phyloP scores from a whole-genome alignment of 2,888 invertebrate species.

The Drosophila paranaensis region DNA sequence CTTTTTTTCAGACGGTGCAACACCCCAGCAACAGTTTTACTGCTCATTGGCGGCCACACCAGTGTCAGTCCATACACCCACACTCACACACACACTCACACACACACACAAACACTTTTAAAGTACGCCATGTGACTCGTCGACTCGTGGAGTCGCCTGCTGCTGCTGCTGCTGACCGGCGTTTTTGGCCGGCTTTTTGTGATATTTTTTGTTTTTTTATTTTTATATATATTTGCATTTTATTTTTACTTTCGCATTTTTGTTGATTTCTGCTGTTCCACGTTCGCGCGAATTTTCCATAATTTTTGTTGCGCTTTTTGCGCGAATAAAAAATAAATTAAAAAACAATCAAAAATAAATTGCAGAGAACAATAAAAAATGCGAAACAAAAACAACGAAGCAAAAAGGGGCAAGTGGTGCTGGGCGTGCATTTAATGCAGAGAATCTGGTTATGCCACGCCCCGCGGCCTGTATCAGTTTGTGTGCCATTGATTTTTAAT shows the following conservation, averaged over 20 bases:
- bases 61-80: constrained; percentile 33
- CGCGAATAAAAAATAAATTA: constrained; percentile 78
- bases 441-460: constrained; percentile 67
- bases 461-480: constrained; percentile 68
- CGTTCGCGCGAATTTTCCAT: constrained; percentile 47
- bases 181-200: constrained; percentile 52
- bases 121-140: constrained; percentile 43
- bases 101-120: constrained; percentile 39
- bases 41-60: constrained; percentile 69
- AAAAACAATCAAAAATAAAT: constrained; percentile 79
- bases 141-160: constrained; percentile 43
- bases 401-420: constrained; percentile 28
- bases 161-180: constrained; percentile 64
- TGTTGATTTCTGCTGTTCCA: constrained; percentile 61
- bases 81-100: not conserved
- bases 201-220: constrained; percentile 10
- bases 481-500: constrained; percentile 84
- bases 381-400: constrained; percentile 47
- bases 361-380: constrained; percentile 52
- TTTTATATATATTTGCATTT: constrained; percentile 28
- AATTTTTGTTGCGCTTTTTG: constrained; percentile 61
- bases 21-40: constrained; percentile 75
- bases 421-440: constrained; percentile 61
- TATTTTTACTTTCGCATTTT: constrained; percentile 31
- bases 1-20: constrained; percentile 50